Base-by-base conservation (phyloP, 1,140 invertebrate species). In the Holcopasites calliopsidis region DNA sequence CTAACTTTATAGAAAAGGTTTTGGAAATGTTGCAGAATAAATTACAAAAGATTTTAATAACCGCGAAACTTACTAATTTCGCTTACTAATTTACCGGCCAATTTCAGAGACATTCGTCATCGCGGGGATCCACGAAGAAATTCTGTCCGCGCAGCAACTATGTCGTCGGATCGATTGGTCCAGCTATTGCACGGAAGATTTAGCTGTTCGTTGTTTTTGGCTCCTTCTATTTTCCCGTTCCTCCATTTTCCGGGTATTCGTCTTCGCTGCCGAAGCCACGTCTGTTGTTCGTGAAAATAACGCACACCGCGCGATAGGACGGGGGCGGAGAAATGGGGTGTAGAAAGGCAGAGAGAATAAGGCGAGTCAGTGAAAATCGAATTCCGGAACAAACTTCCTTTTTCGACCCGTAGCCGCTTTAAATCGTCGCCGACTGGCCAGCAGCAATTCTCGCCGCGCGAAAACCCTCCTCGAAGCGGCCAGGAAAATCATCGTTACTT, bases 261-360 rank as follows among this genome's bases (percentile, higher is more conserved):
- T 68, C 72, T 68, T 68, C 58, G 42, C 31, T 68, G 72, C 62
- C 62, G 54, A 75, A 66, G 50, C 71, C 60, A 65, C 64, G 72
- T 75, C 58, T 69, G 62, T 75, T 69, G 72, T 58, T 28, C 54
- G 64, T 40, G 64, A 60, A 75, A 75, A 68, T 75, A 75, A 69
- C 60, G 55, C 52, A 50, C 23, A 26, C 16, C 50, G 40, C 10
- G 7, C 16, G 11, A 18, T 13, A n/a, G 28, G 28, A 7, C 5
- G n/a, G 28, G 3, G 26, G 26, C 13, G 5, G 26, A 13, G 10
- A 38, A 44, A 31, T 6, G 35, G 4, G 2, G 21, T 1, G 1
- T 7, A 31, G 18, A 7, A 1, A 11, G 23, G 5, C 13, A 6
- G 35, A 11, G 3, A n/a, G 33, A 54, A 44, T 65, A 65, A 73